These are phyloP conservation scores for Pionites leucogaster DNA, from an alignment of 2,113 vertebrate genomes.

Conservation along the genomic window DNA sequence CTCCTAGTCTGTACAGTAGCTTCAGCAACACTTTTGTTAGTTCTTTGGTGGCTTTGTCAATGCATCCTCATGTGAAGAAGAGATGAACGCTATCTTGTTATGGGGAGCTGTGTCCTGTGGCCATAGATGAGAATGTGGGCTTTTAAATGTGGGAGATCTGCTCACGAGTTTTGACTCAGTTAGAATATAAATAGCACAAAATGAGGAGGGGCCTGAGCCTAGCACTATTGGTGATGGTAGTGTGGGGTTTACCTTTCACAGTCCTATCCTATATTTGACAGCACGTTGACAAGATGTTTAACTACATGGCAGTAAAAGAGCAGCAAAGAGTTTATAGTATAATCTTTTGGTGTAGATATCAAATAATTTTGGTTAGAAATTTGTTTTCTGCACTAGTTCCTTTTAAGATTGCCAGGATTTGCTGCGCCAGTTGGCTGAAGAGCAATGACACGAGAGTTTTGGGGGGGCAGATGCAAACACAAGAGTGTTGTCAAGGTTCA, in stretches of 20 bases:
- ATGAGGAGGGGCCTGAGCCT: neutral
- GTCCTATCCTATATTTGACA: accelerated
- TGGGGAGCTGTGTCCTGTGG: neutral
- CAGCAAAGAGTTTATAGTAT: neutral
- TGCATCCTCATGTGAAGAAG: neutral
- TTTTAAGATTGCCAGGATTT: neutral
- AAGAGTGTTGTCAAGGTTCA: accelerated
- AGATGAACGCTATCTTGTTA: accelerated
- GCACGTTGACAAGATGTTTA: neutral
- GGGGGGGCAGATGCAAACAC: neutral
- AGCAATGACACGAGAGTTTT: accelerated
- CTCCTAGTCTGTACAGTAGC: neutral
- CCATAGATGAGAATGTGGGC: neutral
- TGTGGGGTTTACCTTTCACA: neutral
- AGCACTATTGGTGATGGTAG: accelerated
- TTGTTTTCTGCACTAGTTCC: neutral
- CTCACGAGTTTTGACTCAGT: neutral
- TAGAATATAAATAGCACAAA: neutral
- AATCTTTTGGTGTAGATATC: neutral
- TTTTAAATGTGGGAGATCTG: neutral
- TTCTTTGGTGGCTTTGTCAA: neutral
- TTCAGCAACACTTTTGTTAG: neutral
- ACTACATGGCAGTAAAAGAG: neutral
- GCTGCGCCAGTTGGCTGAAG: neutral
- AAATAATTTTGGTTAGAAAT: neutral